Evolutionary conservation across 2,113 vertebrate species (phyloP).

Genomic region (Chauna torquata): DNA sequence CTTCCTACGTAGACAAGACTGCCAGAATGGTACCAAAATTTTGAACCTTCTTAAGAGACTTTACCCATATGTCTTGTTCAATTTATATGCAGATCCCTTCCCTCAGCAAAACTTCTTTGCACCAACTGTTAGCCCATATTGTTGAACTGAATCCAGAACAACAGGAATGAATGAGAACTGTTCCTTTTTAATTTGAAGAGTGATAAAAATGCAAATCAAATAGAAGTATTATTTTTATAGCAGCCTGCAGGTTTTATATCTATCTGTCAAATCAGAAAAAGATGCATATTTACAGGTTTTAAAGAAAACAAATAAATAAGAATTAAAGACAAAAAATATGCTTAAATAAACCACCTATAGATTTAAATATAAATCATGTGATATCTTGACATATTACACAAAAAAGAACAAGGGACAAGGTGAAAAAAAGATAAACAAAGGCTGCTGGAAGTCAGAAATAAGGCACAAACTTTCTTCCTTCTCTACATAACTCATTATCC

Average conservation of each 20-base stretch:
- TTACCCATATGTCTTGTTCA: background rate
- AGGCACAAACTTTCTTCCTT: background rate
- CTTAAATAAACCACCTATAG: background rate
- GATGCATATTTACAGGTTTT: background rate
- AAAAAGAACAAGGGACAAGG: background rate
- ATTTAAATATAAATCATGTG: background rate
- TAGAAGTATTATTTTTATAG: background rate
- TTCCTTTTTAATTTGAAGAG: background rate
- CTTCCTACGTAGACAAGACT: conserved; percentile 7
- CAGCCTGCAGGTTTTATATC: background rate
- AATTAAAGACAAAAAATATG: background rate
- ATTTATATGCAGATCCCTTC: conserved; percentile 43
- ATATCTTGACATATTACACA: background rate
- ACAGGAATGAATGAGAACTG: background rate
- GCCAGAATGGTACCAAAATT: background rate
- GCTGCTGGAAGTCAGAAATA: background rate
- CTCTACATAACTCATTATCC: background rate
- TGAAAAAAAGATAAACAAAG: background rate
- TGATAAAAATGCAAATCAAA: background rate
- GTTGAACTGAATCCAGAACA: conserved; percentile 13
- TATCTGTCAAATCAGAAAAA: background rate
- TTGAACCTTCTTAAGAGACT: conserved; percentile 29
- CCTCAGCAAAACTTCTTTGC: background rate
- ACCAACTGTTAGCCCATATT: background rate
- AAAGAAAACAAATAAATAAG: background rate